Percentiles rank a stretch among this genome's conserved stretches.
Evolutionary conservation across 2,888 invertebrate genomes (phyloP).

Genomic region (Panorpa germanica): DNA sequence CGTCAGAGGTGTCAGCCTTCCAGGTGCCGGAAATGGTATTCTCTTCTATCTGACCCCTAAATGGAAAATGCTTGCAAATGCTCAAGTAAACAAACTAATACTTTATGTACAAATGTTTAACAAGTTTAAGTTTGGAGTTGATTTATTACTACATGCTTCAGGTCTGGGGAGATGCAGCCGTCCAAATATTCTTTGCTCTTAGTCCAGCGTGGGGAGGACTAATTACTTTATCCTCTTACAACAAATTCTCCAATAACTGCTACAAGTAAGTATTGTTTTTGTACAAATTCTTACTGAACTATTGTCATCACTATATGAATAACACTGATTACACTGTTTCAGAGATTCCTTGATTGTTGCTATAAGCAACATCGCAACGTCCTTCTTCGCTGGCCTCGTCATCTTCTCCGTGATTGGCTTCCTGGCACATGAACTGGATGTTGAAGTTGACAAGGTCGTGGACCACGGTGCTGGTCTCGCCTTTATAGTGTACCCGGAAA

Average conservation of each 20-base stretch:
- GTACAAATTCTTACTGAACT: not conserved
- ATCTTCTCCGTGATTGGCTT: conserved; percentile 71
- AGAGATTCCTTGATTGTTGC: conserved; percentile 61
- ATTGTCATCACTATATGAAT: not conserved
- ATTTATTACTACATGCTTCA: conserved; percentile 16
- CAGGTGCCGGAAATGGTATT: conserved; percentile 60
- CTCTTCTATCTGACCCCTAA: conserved; percentile 63
- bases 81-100: conserved; percentile 44
- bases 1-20: conserved; percentile 57
- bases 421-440: conserved; percentile 54
- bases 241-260: conserved; percentile 67
- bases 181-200: conserved; percentile 74
- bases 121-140: too few species aligned
- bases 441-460: conserved; percentile 51
- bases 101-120: too few species aligned
- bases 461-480: conserved; percentile 61
- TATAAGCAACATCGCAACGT: conserved; percentile 56
- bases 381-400: conserved; percentile 63
- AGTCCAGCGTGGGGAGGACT: conserved; percentile 78
- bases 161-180: conserved; percentile 71
- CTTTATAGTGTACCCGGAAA: conserved; percentile 75
- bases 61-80: conserved; percentile 49
- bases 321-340: too few species aligned
- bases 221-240: conserved; percentile 70
- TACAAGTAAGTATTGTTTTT: conserved; percentile 35